A percentile compares a stretch with the other conserved stretches of the same genome.
Conservation (phyloP, 2,888 invertebrate species). For the Protonemura montana region DNA sequence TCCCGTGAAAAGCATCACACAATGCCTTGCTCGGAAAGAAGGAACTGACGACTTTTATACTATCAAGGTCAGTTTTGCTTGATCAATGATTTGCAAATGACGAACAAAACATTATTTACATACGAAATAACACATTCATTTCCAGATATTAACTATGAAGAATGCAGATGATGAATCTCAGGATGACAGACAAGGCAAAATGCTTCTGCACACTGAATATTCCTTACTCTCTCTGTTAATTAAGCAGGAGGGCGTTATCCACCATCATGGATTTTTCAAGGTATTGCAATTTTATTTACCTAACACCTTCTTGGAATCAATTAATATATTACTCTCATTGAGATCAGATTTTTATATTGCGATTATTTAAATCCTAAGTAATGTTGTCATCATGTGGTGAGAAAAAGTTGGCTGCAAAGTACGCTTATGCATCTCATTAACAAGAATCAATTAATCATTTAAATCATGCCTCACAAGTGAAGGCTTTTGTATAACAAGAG, state of each 20-base stretch:
- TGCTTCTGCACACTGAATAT: conserved; percentile 79
- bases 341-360: too few relatives aligned
- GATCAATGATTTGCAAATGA: background rate
- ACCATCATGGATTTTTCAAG: conserved; percentile 80
- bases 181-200: conserved; percentile 80
- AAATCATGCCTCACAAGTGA: too few relatives aligned
- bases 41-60: conserved; percentile 75
- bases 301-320: too few relatives aligned
- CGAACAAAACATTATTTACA: too few relatives aligned
- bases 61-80: conserved; percentile 71
- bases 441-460: too few relatives aligned
- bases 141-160: conserved; percentile 54
- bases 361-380: too few relatives aligned
- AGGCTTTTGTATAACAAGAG: too few relatives aligned
- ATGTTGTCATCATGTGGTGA: too few relatives aligned
- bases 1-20: conserved; percentile 78
- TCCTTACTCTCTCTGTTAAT: conserved; percentile 73
- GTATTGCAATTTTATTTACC: too few relatives aligned
- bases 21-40: conserved; percentile 75
- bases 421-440: too few relatives aligned
- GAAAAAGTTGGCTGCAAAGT: too few relatives aligned
- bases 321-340: too few relatives aligned
- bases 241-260: conserved; percentile 75
- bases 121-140: background rate
- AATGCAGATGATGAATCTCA: conserved; percentile 67